Evolutionary conservation across 2,113 vertebrate genomes (phyloP), one percentile per base, ranked within the genome.

Genomic region (Centropus unirufus): DNA sequence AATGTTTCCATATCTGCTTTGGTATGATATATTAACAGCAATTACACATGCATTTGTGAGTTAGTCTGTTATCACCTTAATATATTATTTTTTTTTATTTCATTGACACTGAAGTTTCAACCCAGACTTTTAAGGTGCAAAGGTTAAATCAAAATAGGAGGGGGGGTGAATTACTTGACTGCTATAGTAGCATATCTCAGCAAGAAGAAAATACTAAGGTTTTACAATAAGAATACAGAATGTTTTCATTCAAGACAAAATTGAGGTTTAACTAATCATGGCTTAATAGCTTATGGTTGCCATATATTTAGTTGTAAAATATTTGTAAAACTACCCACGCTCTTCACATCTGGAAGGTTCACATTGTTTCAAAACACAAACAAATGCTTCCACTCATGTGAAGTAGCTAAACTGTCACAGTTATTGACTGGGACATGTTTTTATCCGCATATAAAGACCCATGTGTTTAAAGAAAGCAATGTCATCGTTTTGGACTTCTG

Each of bases 221-320:
- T 76, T 91, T 67, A 22, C 66, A 49, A 78, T 49, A 89, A 84
- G 94, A 92, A 85, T 89, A 63, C n/a, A 34, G n/a, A 86, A 87
- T 87, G 39, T 81, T 95, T 46, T 92, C 23, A 54, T 92, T 94
- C 93, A 49, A 89, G 81, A 61, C 39, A 92, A 83, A 87, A 88
- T 57, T 86, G 74, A 92, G 67, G 20, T 79, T 92, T 63, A 92
- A 76, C 52, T 93, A 49, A 81, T 91, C 30, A 40, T 79, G 61
- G 47, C 42, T 62, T 91, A 89, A 90, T 89, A 92, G 42, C 49
- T 92, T 93, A 78, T 34, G 64, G 18, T 76, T 92, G 52, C 42
- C 27, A 34, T 89, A 14, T 86, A 75, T 94, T 93, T 93, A 66
- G 89, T 91, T 92, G n/a, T 84, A 67, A 93, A 82, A 54, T 19